These are phyloP conservation scores for Notechis scutatus DNA, from an alignment of 2,113 vertebrate genomes.

Conservation along the genomic window DNA sequence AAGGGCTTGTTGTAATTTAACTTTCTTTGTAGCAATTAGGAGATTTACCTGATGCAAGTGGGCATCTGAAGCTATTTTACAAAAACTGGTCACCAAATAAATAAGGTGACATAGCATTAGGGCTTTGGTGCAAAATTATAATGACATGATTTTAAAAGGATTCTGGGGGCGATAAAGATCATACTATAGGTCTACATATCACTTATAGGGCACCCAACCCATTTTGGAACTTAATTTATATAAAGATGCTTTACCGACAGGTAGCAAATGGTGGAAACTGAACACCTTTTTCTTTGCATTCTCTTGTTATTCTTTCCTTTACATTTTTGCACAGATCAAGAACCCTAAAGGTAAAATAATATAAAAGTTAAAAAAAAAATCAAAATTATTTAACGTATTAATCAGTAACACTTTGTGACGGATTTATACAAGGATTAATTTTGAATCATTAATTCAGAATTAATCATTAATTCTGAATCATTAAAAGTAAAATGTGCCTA, in stretches of 20 bases:
- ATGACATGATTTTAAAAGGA: neutral
- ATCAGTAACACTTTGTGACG: neutral
- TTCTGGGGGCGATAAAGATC: neutral
- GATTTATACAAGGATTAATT: neutral
- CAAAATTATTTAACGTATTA: neutral
- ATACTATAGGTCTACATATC: neutral
- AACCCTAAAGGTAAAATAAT: slow-evolving; percentile 75
- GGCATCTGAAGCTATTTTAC: neutral
- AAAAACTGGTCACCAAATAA: neutral
- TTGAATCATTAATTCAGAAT: neutral
- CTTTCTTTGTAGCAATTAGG: neutral
- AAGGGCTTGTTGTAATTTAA: neutral
- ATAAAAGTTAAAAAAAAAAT: neutral
- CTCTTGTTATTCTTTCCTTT: slow-evolving; percentile 87
- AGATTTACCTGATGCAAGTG: neutral
- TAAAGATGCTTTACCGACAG: slow-evolving; percentile 80
- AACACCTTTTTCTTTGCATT: slow-evolving; percentile 96
- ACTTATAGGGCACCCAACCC: neutral
- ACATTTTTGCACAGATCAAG: slow-evolving; percentile 96
- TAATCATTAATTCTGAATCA: neutral
- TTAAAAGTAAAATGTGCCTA: neutral
- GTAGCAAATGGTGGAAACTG: slow-evolving; percentile 90
- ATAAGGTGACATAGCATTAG: neutral
- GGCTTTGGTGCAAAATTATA: neutral
- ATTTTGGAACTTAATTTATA: neutral